A percentile compares a stretch with the other conserved stretches of the same genome.
Evolutionary conservation across 2,113 vertebrate genomes (phyloP).

Genomic region (Myrmophylax atrothorax): DNA sequence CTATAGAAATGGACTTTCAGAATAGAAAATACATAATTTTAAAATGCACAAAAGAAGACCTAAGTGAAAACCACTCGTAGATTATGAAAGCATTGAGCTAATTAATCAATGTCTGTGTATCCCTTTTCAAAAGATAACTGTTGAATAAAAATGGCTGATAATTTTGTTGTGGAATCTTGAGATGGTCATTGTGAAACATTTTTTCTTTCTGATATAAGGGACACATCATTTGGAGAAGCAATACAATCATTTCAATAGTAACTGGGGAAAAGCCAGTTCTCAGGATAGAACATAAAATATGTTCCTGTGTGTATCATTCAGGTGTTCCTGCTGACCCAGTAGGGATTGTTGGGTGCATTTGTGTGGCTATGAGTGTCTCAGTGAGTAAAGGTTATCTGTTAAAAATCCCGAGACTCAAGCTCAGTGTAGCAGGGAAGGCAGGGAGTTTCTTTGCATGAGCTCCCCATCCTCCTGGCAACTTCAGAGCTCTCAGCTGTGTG

Average conservation of each 20-base stretch:
- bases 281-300: neutral
- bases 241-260: neutral
- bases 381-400: neutral
- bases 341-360: neutral
- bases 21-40: neutral
- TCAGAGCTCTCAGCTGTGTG: neutral
- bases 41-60: neutral
- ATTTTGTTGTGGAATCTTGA: neutral
- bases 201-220: neutral
- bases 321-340: neutral
- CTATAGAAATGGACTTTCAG: neutral
- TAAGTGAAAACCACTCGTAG: neutral
- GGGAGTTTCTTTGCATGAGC: neutral
- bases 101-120: neutral
- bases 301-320: neutral
- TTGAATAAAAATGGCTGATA: neutral
- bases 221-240: neutral
- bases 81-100: neutral
- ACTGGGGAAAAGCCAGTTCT: neutral
- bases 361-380: neutral
- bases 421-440: fast-evolving
- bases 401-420: neutral
- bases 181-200: neutral
- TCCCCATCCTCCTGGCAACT: conserved; percentile 23
- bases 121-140: neutral